Base-by-base conservation (phyloP, 92 coral and sea anemone genomes). In the Siderastrea siderea region DNA sequence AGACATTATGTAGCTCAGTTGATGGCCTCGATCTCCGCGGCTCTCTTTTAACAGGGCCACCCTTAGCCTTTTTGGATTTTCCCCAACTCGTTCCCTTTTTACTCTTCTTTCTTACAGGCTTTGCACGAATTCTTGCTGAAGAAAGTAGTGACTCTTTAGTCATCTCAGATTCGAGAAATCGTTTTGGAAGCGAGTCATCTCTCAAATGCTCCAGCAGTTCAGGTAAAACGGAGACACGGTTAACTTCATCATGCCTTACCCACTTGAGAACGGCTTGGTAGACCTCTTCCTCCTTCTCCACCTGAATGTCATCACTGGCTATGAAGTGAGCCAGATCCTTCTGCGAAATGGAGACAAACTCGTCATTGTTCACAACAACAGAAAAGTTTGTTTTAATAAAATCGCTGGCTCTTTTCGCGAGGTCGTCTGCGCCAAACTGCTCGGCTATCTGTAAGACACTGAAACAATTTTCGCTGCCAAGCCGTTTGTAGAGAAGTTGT, bases 261-360 rank as follows among this genome's bases (percentile, higher is more conserved):
- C 98, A 95, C 66, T 86, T 93, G 47, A 95, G 46, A 38, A 93
- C 92, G 68, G 95, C 93, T 71, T 69, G 68, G 69, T 86, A 93
- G 6, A 91, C 96, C 75, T 95, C 94, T 15, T 71, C 86, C 74
- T 95, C 98, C 14, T 65, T 74, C 53, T 77, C 87, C 46, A 95
- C 94, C 26, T 86, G 91, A 50, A 95, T 82, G 43, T 89, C 90
- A 82, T 88, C 91, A 75, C 88, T 76, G 52, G 87, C 55, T 65
- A 95, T 45, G 26, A 95, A 68, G 47, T 68, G 77, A 15, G 63
- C 52, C 47, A 93, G 54, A 19, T 91, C 91, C 26, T 77, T 68
- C 52, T 65, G 47, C 0, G 95, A 89, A n/a, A 95, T 67, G 48
- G 84, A 57, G 38, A 93, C 87, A 86, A 93, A 95, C 60, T 93